Evolutionary conservation across 2,113 vertebrate genomes (phyloP).

Genomic region (Sinocyclocheilus maitianheensis): DNA sequence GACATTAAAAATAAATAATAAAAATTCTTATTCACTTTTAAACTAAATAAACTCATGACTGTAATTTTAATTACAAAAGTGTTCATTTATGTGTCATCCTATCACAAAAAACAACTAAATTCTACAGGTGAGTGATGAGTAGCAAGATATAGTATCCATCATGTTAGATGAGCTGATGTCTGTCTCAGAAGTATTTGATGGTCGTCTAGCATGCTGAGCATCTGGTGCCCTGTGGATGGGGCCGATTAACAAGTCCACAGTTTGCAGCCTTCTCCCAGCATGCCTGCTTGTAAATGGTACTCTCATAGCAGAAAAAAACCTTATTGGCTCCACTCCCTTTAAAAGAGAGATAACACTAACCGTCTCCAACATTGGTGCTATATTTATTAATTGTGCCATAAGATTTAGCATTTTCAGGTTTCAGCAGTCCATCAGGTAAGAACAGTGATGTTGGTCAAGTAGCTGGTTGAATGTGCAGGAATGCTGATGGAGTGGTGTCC

Average conservation of each 20-base stretch:
- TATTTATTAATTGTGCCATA: conserved; percentile 44
- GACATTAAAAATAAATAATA: not conserved
- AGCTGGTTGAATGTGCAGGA: not conserved
- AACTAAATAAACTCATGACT: not conserved
- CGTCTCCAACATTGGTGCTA: conserved; percentile 62
- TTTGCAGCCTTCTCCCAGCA: conserved; percentile 72
- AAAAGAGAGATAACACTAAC: conserved; percentile 72
- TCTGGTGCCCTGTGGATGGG: conserved; percentile 75
- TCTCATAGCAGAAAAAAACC: conserved; percentile 73
- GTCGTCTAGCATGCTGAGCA: conserved; percentile 66
- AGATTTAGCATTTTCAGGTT: not conserved
- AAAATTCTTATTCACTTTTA: too few relatives aligned
- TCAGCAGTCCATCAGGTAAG: not conserved
- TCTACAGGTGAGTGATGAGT: not conserved
- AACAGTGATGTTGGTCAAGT: not conserved
- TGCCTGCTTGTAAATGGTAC: conserved; percentile 76
- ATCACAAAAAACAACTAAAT: not conserved
- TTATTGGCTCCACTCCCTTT: conserved; percentile 70
- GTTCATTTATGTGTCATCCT: conserved; percentile 24
- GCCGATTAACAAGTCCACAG: conserved; percentile 72
- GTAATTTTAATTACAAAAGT: conserved; percentile 38
- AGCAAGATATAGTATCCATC: conserved; percentile 31
- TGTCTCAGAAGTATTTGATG: conserved; percentile 46
- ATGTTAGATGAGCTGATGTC: conserved; percentile 38
- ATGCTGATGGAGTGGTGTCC: conserved; percentile 17